Percentiles rank a stretch among this genome's conserved stretches.
Conservation (phyloP, 30 jellyfish, hydroid and myxozoan species). For the Phacellophora camtschatica region DNA sequence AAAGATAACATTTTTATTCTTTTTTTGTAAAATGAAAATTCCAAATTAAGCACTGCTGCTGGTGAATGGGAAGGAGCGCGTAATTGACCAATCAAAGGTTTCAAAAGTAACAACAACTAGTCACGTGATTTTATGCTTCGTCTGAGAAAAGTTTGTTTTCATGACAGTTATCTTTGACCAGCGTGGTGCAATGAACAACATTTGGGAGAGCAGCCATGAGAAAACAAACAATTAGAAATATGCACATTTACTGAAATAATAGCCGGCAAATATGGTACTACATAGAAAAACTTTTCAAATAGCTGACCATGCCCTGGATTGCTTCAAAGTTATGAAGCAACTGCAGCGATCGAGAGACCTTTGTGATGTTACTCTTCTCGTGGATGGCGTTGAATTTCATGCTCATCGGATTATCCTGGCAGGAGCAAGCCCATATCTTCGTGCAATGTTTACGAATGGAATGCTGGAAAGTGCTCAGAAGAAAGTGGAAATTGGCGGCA, state of each 20-base stretch:
- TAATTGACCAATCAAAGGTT: constrained; percentile 29
- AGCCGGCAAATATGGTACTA: constrained; percentile 51
- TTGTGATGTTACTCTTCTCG: constrained; percentile 81
- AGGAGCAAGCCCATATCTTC: constrained; percentile 90
- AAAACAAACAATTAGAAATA: too few species aligned
- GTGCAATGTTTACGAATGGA: constrained; percentile 97
- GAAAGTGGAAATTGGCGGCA: constrained; percentile 77
- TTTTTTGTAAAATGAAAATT: too few species aligned
- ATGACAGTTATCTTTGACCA: constrained; percentile 9
- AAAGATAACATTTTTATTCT: too few species aligned
- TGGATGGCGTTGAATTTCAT: constrained; percentile 76
- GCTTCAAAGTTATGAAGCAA: constrained; percentile 76
- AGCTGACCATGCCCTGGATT: constrained; percentile 68
- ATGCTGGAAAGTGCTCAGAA: constrained; percentile 90
- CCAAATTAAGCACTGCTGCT: too few species aligned
- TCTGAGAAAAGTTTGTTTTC: neutral
- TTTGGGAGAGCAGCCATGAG: too few species aligned
- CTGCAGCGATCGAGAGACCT: constrained; percentile 70
- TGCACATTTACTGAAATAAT: too few species aligned
- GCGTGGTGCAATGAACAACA: too few species aligned
- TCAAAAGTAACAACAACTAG: constrained; percentile 2
- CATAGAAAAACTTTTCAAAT: constrained; percentile 75
- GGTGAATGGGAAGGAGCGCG: neutral
- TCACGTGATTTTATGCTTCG: constrained; percentile 30
- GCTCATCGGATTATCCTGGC: constrained; percentile 88